A percentile compares a stretch with the other conserved stretches of the same genome.
Conservation (phyloP, 2,113 vertebrate species). For the Spilogale gracilis region DNA sequence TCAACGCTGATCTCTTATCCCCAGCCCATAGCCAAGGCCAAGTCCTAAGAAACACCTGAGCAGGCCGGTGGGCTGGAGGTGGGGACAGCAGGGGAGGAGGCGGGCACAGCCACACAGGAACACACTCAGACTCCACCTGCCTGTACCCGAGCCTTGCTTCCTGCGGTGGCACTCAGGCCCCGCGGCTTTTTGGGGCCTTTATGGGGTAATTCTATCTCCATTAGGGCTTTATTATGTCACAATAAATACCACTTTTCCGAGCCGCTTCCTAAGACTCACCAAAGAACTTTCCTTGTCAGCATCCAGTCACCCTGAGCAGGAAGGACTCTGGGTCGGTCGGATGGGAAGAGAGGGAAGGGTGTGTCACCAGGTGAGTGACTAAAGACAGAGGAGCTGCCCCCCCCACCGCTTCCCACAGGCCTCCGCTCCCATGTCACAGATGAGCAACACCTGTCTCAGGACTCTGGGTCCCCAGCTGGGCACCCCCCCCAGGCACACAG, state of each 20-base stretch:
- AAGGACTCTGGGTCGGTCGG: not conserved
- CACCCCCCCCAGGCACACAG: not conserved
- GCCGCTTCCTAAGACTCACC: conserved; percentile 55
- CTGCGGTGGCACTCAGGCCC: conserved; percentile 56
- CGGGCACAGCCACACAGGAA: not conserved
- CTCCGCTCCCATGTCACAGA: not conserved
- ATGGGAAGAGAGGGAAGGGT: not conserved
- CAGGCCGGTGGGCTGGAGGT: not conserved
- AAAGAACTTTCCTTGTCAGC: conserved; percentile 66
- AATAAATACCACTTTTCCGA: conserved; percentile 71
- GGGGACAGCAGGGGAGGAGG: not conserved
- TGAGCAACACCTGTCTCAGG: not conserved
- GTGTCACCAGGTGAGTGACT: conserved; percentile 45
- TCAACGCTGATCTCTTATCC: not conserved
- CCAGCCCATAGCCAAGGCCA: not conserved
- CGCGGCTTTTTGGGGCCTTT: conserved; percentile 63
- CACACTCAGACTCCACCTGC: not conserved
- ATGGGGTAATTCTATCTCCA: conserved; percentile 79
- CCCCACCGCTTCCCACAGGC: not conserved
- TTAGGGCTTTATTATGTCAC: conserved; percentile 75
- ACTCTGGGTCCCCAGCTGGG: not conserved
- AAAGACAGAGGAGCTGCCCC: not conserved
- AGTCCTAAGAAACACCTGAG: not conserved
- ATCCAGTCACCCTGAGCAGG: conserved; percentile 20
- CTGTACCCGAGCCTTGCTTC: not conserved